These are phyloP conservation scores for Coracias cyanogaster DNA, from an alignment of 2,797 vertebrate species.

Conservation along the genomic window DNA sequence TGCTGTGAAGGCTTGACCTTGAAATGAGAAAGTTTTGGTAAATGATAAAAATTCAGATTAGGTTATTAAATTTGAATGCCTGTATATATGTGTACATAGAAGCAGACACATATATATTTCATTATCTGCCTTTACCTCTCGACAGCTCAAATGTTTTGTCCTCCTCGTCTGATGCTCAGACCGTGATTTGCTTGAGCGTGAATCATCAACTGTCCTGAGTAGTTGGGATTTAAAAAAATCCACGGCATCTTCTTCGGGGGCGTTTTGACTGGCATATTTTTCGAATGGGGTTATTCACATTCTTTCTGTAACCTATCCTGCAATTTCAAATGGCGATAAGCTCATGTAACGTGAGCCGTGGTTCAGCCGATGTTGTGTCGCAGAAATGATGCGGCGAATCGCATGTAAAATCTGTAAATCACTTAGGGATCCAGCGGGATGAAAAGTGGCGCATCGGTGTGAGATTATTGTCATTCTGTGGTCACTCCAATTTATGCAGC, in stretches of 20 bases:
- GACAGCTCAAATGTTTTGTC: background rate
- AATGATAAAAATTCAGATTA: background rate
- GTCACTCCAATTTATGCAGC: conserved; percentile 45
- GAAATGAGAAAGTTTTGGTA: background rate
- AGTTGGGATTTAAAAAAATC: background rate
- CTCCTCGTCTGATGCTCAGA: background rate
- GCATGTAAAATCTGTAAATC: background rate
- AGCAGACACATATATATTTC: background rate
- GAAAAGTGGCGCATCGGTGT: background rate
- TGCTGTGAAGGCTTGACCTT: background rate
- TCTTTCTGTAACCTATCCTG: background rate
- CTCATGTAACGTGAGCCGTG: background rate
- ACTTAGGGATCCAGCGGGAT: background rate
- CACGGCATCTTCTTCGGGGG: background rate
- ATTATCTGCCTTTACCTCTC: background rate
- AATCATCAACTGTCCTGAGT: background rate
- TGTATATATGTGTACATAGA: background rate
- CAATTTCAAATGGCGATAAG: background rate
- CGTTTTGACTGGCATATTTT: background rate
- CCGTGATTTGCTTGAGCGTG: background rate
- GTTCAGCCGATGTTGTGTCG: background rate
- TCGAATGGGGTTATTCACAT: background rate
- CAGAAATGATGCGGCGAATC: background rate
- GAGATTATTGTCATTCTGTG: conserved; percentile 29
- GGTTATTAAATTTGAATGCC: background rate